Conservation (phyloP, 2,113 vertebrate species). For the Lophotis ruficrista region DNA sequence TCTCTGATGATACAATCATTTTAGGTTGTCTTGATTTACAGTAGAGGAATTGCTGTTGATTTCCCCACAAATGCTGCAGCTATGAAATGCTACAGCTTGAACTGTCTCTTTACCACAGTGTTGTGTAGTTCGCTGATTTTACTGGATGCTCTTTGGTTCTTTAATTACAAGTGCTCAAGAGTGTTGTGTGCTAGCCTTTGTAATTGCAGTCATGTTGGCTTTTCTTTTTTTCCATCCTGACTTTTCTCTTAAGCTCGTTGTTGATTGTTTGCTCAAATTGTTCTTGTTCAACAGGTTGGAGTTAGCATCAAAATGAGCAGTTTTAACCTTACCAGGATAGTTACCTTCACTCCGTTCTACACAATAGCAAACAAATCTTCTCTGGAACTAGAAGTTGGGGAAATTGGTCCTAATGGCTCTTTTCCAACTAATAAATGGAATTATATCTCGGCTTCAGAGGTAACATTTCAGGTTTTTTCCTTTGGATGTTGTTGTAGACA, state of each 20-base stretch:
- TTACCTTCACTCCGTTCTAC: conserved; percentile 94
- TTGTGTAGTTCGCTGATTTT: background rate
- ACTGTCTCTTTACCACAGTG: background rate
- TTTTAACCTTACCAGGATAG: conserved; percentile 91
- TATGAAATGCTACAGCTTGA: background rate
- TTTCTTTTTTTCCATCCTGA: background rate
- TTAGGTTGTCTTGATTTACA: background rate
- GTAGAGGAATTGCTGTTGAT: background rate
- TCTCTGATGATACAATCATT: background rate
- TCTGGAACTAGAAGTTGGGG: conserved; percentile 92
- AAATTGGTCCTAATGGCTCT: conserved; percentile 75
- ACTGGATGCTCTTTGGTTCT: background rate
- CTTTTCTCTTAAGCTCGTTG: background rate
- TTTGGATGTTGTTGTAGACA: background rate
- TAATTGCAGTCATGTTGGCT: background rate
- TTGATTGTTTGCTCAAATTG: background rate
- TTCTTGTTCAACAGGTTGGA: conserved; percentile 81
- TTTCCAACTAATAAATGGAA: conserved; percentile 84
- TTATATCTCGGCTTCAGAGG: conserved; percentile 89
- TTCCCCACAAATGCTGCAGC: background rate
- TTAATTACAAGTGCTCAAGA: background rate
- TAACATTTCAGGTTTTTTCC: conserved; percentile 31
- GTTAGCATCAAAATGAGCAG: conserved; percentile 96
- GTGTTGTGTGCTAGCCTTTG: background rate
- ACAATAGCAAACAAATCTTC: conserved; percentile 91